Evolutionary conservation across 2,797 vertebrate species (phyloP), one percentile per base, ranked within the genome.

Genomic region (Coregonus ussuriensis): DNA sequence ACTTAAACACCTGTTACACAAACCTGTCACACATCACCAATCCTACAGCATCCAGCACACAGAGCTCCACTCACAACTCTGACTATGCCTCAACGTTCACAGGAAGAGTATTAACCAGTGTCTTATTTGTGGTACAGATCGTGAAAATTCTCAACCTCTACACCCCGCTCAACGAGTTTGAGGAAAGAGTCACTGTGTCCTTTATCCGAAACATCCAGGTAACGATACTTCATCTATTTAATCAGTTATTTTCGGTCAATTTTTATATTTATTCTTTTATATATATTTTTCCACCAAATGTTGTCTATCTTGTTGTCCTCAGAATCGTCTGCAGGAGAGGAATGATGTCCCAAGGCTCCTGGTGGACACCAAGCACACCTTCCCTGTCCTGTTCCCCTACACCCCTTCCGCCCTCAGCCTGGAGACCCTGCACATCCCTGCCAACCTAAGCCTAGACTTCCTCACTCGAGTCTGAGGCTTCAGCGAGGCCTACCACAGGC

Each of bases 191-290:
- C 82, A 97, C 97, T 0, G 97, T 99, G 78, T 90, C 95, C 63
- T 99, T 99, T 93, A 99, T 99, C 88, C 91, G 96, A 81, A 95
- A 92, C 81, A 97, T 99, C 68, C 98, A 99, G 97, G 98, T 98
- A 83, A 91, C 21, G 29, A 31, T 16, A 1, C 71, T 29, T 18
- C 1, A 21, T 16, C 4, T 14, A 4, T 5, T 11, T 16, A 9
- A 13, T 52, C 6, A 2, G 9, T 16, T 3, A 0, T 80, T 2
- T 3, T 4, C 25, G 1, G 51, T 29, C 29, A 35, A 41, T 63
- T 6, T 69, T 6, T 37, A 18, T 35, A 2, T 74, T 9, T 35
- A 11, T 47, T 47, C 33, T 25, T 54, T 31, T 7, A 21, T 37
- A 6, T 51, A 16, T 51, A 29, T 13, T 62, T 47, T 47, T 47